Evolutionary conservation across 2,113 vertebrate species (phyloP).

Genomic region (Phyllopteryx taeniolatus): DNA sequence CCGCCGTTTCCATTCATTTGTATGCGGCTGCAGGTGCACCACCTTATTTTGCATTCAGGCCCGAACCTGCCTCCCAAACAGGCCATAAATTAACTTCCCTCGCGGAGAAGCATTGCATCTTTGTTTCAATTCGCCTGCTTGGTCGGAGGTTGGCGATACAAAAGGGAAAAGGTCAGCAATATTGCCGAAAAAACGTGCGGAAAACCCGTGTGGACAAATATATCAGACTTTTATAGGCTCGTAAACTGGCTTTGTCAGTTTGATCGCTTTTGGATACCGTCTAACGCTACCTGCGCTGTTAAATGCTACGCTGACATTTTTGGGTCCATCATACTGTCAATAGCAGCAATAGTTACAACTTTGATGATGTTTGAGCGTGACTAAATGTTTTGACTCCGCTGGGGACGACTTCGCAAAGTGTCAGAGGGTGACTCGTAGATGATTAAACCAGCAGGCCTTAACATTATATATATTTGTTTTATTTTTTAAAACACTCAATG

Average conservation of each 20-base stretch:
- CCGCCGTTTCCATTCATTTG: constrained; percentile 71
- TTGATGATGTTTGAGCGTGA: background rate
- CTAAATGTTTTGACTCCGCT: too few species aligned
- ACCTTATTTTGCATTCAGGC: constrained; percentile 73
- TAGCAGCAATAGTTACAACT: background rate
- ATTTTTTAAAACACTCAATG: background rate
- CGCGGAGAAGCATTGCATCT: constrained; percentile 63
- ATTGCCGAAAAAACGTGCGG: constrained; percentile 1
- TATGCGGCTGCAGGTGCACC: constrained; percentile 75
- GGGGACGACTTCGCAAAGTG: background rate
- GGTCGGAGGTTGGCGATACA: constrained; percentile 31
- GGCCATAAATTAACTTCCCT: constrained; percentile 78
- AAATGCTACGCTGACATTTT: constrained; percentile 68
- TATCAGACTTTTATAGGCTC: constrained; percentile 54
- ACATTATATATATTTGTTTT: background rate
- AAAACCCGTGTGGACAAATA: constrained; percentile 61
- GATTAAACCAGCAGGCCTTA: background rate
- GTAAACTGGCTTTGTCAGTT: constrained; percentile 63
- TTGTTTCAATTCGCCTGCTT: constrained; percentile 54
- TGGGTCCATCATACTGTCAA: background rate
- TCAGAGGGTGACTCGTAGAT: background rate
- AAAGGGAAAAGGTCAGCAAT: constrained; percentile 36
- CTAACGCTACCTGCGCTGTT: constrained; percentile 56
- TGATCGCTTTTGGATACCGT: constrained; percentile 64
- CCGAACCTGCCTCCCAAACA: constrained; percentile 71